A percentile compares a stretch with the other conserved stretches of the same genome.
These are phyloP conservation scores for Cyprinella venusta DNA, from an alignment of 2,797 vertebrate species.

Conservation along the genomic window DNA sequence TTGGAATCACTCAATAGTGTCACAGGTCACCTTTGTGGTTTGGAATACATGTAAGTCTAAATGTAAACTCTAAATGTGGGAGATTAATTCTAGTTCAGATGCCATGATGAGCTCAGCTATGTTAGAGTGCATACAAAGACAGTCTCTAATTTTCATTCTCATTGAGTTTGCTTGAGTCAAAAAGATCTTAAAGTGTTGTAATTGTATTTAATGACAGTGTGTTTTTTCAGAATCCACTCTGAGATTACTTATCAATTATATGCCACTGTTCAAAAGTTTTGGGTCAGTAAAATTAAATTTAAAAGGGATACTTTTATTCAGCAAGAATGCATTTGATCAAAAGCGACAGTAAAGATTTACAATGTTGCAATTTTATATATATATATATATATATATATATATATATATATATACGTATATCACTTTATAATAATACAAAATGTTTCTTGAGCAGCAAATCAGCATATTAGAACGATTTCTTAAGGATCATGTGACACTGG, in stretches of 20 bases:
- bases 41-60: background rate
- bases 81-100: background rate
- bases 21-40: background rate
- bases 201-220: constrained; percentile 24
- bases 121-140: background rate
- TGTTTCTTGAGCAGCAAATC: background rate
- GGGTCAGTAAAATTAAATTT: no score
- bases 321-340: no score
- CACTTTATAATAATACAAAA: background rate
- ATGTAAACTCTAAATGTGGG: background rate
- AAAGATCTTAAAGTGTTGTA: background rate
- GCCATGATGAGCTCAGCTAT: background rate
- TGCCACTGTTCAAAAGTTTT: background rate
- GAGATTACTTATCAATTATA: background rate
- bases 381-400: no score
- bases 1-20: background rate
- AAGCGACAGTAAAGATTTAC: no score
- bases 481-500: no score
- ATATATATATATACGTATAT: no score
- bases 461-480: background rate
- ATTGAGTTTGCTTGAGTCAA: background rate
- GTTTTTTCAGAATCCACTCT: constrained; percentile 7
- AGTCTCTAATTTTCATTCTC: background rate
- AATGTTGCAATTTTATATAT: no score
- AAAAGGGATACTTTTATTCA: no score